phyloP scores from a whole-genome alignment of 2,113 vertebrate genomes.

The Colistium nudipinnis region DNA sequence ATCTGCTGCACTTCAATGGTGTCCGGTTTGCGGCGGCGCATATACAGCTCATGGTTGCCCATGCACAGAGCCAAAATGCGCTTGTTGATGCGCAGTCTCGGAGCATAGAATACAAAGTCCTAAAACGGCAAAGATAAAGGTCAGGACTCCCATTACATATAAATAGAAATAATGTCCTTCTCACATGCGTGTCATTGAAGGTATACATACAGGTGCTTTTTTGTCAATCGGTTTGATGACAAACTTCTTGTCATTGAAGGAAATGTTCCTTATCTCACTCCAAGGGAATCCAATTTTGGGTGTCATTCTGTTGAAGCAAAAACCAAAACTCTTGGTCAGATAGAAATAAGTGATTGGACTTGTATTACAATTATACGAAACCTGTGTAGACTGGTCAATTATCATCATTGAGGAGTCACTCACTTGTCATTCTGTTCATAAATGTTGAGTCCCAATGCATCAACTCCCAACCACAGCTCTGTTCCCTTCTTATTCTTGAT shows the following conservation, averaged over 20 bases:
- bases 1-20: slow-evolving; percentile 99
- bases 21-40: slow-evolving; percentile 95
- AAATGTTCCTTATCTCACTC: slow-evolving; percentile 99
- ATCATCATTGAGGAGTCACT: slow-evolving; percentile 22
- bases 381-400: background rate
- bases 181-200: background rate
- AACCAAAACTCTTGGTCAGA: background rate
- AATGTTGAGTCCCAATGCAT: slow-evolving; percentile 97
- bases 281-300: slow-evolving; percentile 99
- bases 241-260: slow-evolving; percentile 99
- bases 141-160: background rate
- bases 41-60: slow-evolving; percentile 98
- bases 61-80: slow-evolving; percentile 96
- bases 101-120: slow-evolving; percentile 98
- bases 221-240: slow-evolving; percentile 99
- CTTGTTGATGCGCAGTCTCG: slow-evolving; percentile 96
- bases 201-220: slow-evolving; percentile 91
- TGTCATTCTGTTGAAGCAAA: slow-evolving; percentile 87
- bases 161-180: background rate
- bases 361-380: background rate
- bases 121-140: slow-evolving; percentile 43
- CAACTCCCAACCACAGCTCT: slow-evolving; percentile 95
- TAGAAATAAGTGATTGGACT: background rate
- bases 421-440: slow-evolving; percentile 98
- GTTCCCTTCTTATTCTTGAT: slow-evolving; percentile 99